Evolutionary conservation across 1,140 invertebrate genomes (phyloP), one percentile per base, ranked within the genome.

Genomic region (Subanguina moxae): DNA sequence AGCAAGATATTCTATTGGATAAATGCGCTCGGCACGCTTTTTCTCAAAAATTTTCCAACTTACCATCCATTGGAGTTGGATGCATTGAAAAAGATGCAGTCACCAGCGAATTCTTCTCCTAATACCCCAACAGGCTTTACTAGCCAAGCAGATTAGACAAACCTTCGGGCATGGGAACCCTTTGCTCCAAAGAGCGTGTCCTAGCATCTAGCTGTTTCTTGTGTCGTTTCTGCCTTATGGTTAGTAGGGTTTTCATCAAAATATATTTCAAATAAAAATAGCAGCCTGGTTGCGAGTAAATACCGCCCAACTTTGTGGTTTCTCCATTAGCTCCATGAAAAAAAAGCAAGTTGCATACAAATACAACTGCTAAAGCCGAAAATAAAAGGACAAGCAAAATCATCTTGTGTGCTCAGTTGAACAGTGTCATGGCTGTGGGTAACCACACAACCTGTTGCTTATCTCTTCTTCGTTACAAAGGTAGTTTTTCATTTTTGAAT

Each of bases 71-170:
- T 67, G 0, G 42, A 48, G 57, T 79, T 79, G 0, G 77, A 71
- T 19, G 63, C 77, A 57, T 78, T 73, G 65, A 78, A 78, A 65
- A 74, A 78, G 8, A 78, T 70, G 64, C 71, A 63, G 70, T 80
- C 66, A 48, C 73, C 62, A 46, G 75, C 64, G 27, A 7, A 42
- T 62, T 23, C 59, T 62, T 62, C 13, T 28, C 23, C 27, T 27
- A 17, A 27, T 19, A 21, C 1, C 28, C 15, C 1, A 15, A 23
- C 1, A 42, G 28, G 11, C 13, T 62, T 28, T 62, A 62, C 11
- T 28, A 62, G 21, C 59, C 3, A 52, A 52, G n/a, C 17, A 7
- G 17, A 52, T 3, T 25, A 52, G 3, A 25, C 1, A 52, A 52
- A 52, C 23, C 23, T 52, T 3, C 3, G 23, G 23, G 23, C 17